These are phyloP conservation scores for Hassar affinis DNA, from an alignment of 2,113 vertebrate genomes.

Conservation along the genomic window DNA sequence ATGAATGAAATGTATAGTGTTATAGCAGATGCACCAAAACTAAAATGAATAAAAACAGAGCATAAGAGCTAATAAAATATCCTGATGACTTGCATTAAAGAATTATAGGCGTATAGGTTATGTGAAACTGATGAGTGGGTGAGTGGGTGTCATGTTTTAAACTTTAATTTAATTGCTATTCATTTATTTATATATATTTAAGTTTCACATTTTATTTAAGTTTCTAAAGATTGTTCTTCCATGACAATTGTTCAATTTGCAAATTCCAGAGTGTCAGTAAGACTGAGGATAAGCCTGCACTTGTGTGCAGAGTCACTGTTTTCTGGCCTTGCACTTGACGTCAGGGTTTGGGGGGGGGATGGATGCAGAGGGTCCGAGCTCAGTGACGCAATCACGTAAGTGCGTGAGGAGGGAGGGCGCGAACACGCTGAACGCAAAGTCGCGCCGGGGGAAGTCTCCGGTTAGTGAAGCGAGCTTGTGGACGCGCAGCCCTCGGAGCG, in stretches of 20 bases:
- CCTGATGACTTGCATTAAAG: not conserved
- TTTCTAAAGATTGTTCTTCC: not conserved
- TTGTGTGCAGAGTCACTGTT: no score
- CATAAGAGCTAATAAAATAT: not conserved
- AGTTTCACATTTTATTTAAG: no score
- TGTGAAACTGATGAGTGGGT: not conserved
- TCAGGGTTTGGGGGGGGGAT: not conserved
- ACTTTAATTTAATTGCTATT: not conserved
- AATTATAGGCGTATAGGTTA: not conserved
- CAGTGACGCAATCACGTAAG: slow-evolving; percentile 27
- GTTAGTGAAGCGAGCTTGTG: slow-evolving; percentile 33
- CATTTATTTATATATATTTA: no score
- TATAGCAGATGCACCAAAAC: not conserved
- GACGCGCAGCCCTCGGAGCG: slow-evolving; percentile 43
- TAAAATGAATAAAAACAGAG: not conserved
- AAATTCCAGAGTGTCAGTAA: not conserved
- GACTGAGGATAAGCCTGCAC: not conserved
- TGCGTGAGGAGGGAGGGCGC: not conserved
- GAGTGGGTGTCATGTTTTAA: not conserved
- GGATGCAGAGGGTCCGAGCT: not conserved
- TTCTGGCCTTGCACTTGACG: not conserved
- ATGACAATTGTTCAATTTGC: not conserved
- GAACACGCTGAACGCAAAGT: slow-evolving; percentile 22
- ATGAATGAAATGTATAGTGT: no score
- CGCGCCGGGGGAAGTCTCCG: not conserved